Evolutionary conservation across 2,888 invertebrate species (phyloP).

Genomic region (Resseliella maxima): DNA sequence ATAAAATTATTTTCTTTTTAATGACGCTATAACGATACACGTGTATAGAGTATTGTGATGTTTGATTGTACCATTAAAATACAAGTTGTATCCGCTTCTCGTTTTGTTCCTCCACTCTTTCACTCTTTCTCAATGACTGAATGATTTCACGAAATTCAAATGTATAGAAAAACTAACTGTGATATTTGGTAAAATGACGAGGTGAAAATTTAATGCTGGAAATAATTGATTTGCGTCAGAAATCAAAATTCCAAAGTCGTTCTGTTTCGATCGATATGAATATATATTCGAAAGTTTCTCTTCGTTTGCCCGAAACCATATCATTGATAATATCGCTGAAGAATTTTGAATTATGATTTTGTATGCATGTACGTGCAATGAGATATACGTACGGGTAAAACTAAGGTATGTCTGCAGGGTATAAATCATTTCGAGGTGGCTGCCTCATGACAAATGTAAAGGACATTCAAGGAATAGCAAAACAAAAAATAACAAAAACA

Average conservation of each 20-base stretch:
- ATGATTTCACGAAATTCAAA: too few relatives aligned
- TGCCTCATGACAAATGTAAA: constrained; percentile 28
- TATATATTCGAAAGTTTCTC: neutral
- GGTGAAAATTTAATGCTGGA: constrained; percentile 1
- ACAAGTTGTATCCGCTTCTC: neutral
- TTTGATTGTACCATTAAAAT: neutral
- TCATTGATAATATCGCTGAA: constrained; percentile 23
- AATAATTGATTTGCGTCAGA: constrained; percentile 27
- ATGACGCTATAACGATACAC: neutral
- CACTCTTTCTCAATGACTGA: too few relatives aligned
- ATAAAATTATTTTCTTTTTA: neutral
- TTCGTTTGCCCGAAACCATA: neutral
- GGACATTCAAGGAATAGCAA: neutral
- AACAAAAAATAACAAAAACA: neutral
- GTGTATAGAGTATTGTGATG: too few relatives aligned
- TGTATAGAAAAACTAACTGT: too few relatives aligned
- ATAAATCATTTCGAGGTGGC: constrained; percentile 44
- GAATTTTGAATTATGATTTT: neutral
- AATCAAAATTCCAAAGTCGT: neutral
- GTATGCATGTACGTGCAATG: neutral
- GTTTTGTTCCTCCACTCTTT: too few relatives aligned
- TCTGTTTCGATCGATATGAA: neutral
- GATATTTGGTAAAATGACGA: neutral
- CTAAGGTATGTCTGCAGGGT: neutral
- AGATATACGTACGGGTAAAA: neutral